phyloP scores from a whole-genome alignment of 2,888 invertebrate genomes.

The Amitus sp. region DNA sequence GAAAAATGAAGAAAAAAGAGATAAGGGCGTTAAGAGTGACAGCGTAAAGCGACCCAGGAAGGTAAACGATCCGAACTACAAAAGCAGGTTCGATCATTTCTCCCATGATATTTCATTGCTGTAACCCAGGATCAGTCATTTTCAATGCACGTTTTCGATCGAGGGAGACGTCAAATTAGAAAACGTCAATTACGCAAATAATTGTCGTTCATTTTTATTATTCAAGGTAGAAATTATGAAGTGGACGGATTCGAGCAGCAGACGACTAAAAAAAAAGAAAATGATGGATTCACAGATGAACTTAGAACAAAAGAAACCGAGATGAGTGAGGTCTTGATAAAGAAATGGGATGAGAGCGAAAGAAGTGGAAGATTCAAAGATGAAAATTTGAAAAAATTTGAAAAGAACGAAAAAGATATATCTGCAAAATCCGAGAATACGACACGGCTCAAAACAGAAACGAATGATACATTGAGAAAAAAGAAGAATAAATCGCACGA shows the following conservation, averaged over 20 bases:
- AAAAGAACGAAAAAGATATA: too few relatives aligned
- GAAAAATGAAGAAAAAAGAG: slow-evolving; percentile 5
- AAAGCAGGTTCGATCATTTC: slow-evolving; percentile 4
- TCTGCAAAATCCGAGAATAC: too few relatives aligned
- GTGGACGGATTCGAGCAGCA: not conserved
- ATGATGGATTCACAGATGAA: not conserved
- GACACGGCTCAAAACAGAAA: too few relatives aligned
- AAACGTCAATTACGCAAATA: not conserved
- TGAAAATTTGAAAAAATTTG: too few relatives aligned
- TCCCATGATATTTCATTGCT: not conserved
- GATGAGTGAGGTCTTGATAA: too few relatives aligned
- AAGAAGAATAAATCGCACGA: too few relatives aligned
- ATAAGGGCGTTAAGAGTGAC: not conserved
- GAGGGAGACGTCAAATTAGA: not conserved
- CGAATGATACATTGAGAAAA: too few relatives aligned
- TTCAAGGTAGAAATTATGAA: not conserved
- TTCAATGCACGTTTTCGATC: not conserved
- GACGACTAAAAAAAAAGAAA: not conserved
- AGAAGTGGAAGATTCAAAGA: too few relatives aligned
- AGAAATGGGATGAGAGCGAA: too few relatives aligned
- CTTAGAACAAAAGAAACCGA: not conserved
- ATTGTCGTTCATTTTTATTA: not conserved
- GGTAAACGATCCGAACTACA: not conserved
- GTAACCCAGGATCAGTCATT: not conserved
- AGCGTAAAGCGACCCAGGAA: not conserved